These are phyloP conservation scores for Trissolcus japonicus DNA, from an alignment of 2,888 invertebrate species.

Conservation along the genomic window DNA sequence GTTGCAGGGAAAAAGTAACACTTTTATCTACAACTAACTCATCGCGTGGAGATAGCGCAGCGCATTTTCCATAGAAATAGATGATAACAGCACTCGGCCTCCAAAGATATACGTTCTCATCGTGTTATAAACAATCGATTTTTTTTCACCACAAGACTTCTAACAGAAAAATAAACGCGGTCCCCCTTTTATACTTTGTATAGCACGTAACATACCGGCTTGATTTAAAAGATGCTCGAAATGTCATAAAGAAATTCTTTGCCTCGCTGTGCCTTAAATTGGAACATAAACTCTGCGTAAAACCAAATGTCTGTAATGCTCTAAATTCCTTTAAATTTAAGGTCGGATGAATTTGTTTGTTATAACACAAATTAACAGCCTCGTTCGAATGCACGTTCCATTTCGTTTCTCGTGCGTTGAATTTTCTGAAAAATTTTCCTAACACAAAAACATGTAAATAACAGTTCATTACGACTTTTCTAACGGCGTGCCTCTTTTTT, in stretches of 20 bases:
- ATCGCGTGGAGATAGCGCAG: slow-evolving; percentile 2
- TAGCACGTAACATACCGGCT: slow-evolving; percentile 21
- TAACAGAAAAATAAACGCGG: slow-evolving; percentile 5
- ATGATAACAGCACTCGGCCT: slow-evolving; percentile 2
- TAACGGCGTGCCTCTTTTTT: too few relatives aligned
- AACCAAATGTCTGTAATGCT: too few relatives aligned
- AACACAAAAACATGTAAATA: too few relatives aligned
- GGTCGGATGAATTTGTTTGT: too few relatives aligned
- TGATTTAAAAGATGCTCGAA: slow-evolving; percentile 32
- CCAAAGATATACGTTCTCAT: slow-evolving; percentile 2
- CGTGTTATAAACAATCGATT: slow-evolving; percentile 7
- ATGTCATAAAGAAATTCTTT: slow-evolving; percentile 40
- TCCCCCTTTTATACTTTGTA: slow-evolving; percentile 2
- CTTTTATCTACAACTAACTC: slow-evolving; percentile 11
- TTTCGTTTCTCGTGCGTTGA: too few relatives aligned
- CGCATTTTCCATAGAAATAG: slow-evolving; percentile 12
- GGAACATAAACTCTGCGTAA: too few relatives aligned
- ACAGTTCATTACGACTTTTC: too few relatives aligned
- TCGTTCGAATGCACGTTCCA: too few relatives aligned
- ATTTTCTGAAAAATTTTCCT: too few relatives aligned
- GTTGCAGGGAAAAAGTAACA: slow-evolving; percentile 1
- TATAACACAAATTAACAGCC: too few relatives aligned
- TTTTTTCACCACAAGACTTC: slow-evolving; percentile 10
- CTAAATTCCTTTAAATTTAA: too few relatives aligned
- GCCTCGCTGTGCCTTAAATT: too few relatives aligned